Evolutionary conservation across 2,888 invertebrate genomes (phyloP), one percentile per base, ranked within the genome.

Genomic region (Laothoe populi): DNA sequence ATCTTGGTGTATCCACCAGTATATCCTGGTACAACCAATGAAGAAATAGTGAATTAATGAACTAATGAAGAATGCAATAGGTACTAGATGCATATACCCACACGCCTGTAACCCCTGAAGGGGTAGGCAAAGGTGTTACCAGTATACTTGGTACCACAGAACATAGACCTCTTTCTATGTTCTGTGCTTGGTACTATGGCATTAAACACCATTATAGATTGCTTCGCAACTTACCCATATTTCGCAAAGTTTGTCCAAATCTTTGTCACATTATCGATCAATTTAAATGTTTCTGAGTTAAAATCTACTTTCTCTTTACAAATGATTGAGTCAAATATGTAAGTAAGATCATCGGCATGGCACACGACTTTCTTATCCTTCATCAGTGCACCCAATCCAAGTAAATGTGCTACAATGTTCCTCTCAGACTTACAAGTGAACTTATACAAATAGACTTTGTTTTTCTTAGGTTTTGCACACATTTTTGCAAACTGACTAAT

Each of bases 201-300:
- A 8, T 8, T 1, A 2, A 31, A 31, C 7, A 31, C 31, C 8
- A 5, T 31, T 4, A 8, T 31, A 16, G 16, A 42, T 19, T n/a
- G 4, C 5, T 4, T 44, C 35, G 13, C 21, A 21, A 59, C 21
- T 59, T 7, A 65, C 62, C 67, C 65, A 63, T 45, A 59, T 46
- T 26, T 63, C 0, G 87, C 88, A 53, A 88, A 89, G 63, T 89
- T 86, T 0, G 88, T 87, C 87, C 86, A 90, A 16, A 90, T 70
- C 13, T 66, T 84, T 0, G 81, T 82, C 0, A 84, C 70, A 44
- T 68, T 78, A 0, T 86, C 71, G 11, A 89, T 81, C 64, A 82
- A 66, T 59, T 79, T 70, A 48, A 80, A 83, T 5, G 72, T 70
- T 1, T 77, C 71, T 0, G 84, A 78, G 10, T 71, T 67, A 24